These are phyloP conservation scores for Cephus pygmeus DNA, from an alignment of 2,888 invertebrate genomes.

Conservation along the genomic window DNA sequence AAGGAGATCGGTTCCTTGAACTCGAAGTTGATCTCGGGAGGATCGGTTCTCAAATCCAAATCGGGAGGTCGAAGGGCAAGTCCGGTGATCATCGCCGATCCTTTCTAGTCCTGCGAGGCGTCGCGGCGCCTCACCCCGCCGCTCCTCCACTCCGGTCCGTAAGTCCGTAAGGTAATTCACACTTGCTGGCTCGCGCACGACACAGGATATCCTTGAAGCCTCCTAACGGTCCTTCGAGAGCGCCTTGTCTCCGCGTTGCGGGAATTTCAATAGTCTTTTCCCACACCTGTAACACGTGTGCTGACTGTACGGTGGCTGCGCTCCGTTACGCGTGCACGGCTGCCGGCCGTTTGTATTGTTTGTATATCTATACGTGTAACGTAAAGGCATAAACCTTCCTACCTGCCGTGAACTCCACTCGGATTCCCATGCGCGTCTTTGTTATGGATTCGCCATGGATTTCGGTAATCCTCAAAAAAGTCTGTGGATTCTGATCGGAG, in stretches of 20 bases:
- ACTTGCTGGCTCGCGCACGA: slow-evolving; percentile 52
- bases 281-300: slow-evolving; percentile 38
- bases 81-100: neutral
- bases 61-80: neutral
- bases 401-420: slow-evolving; percentile 26
- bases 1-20: neutral
- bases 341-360: slow-evolving; percentile 8
- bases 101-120: neutral
- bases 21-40: neutral
- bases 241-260: slow-evolving; percentile 31
- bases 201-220: slow-evolving; percentile 64
- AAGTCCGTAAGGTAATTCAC: slow-evolving; percentile 52
- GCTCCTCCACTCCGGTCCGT: slow-evolving; percentile 10
- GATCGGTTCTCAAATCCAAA: neutral
- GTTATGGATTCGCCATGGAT: slow-evolving; percentile 1
- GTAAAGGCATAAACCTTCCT: neutral
- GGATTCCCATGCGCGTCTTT: slow-evolving; percentile 10
- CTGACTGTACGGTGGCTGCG: slow-evolving; percentile 3
- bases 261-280: slow-evolving; percentile 54
- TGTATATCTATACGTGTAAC: neutral
- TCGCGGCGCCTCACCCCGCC: neutral
- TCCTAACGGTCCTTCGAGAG: slow-evolving; percentile 52
- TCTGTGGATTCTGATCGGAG: neutral
- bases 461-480: neutral
- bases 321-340: slow-evolving; percentile 23